Evolutionary conservation across 2,888 invertebrate genomes (phyloP).

Genomic region (Chrysolina haemoptera): DNA sequence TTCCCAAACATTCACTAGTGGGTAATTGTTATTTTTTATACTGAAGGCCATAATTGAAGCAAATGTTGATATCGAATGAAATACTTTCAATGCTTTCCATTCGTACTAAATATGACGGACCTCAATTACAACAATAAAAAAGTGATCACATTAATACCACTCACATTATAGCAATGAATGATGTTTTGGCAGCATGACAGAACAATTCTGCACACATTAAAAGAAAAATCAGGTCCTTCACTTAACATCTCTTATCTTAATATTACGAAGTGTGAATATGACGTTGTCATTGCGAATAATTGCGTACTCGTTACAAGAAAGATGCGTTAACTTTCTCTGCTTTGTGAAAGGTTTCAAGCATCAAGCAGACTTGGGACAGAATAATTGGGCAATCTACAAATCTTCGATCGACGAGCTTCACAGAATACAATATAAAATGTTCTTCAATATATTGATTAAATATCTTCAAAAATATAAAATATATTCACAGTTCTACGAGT

Average conservation of each 20-base stretch:
- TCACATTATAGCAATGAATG: background rate
- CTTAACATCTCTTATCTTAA: constrained; percentile 1
- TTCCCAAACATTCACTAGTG: no score
- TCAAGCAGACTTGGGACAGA: background rate
- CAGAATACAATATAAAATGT: background rate
- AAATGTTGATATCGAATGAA: no score
- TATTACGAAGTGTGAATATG: constrained; percentile 2
- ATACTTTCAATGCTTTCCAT: no score
- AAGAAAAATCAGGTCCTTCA: background rate
- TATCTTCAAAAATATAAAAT: no score
- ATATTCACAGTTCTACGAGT: no score
- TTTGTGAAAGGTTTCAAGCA: background rate
- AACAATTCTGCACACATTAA: background rate
- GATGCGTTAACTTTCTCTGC: constrained; percentile 20
- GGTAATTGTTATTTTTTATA: no score
- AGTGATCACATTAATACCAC: no score
- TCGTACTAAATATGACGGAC: no score
- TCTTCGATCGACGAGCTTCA: background rate
- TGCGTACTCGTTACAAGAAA: constrained; percentile 3
- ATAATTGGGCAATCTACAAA: background rate
- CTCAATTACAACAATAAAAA: no score
- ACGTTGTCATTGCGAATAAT: constrained; percentile 15
- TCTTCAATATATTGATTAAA: no score
- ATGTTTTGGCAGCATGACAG: constrained; percentile 17
- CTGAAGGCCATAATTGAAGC: no score